phyloP scores from a whole-genome alignment of 2,888 invertebrate species.

The Cryptus armator region DNA sequence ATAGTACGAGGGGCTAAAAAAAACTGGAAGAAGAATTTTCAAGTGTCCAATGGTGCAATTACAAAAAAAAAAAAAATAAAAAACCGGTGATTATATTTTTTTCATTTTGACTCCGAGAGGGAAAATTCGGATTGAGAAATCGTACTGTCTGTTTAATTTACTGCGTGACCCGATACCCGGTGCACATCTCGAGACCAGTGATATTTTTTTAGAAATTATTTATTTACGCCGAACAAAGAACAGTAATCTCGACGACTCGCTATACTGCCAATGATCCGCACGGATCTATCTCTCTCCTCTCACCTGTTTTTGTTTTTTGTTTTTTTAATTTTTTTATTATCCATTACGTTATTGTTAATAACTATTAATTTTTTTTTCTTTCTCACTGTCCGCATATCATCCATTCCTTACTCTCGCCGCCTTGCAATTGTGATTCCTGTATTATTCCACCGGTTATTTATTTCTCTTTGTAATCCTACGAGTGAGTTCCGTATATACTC shows the following conservation, averaged over 20 bases:
- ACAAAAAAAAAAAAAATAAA: background rate
- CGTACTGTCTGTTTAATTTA: conserved; percentile 64
- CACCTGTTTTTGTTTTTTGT: conserved; percentile 68
- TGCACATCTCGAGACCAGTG: conserved; percentile 82
- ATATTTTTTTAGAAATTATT: conserved; percentile 84
- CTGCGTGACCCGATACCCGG: conserved; percentile 70
- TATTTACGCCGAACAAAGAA: conserved; percentile 81
- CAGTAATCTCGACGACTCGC: conserved; percentile 79
- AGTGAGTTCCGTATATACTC: conserved; percentile 66
- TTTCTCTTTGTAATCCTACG: conserved; percentile 67
- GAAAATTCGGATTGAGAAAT: conserved; percentile 24
- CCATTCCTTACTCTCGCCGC: conserved; percentile 64
- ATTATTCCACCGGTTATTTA: conserved; percentile 73
- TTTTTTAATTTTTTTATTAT: conserved; percentile 61
- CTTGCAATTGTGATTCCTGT: conserved; percentile 72
- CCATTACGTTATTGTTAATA: conserved; percentile 41
- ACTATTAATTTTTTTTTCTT: conserved; percentile 50
- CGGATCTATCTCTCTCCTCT: conserved; percentile 74
- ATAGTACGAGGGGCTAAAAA: conserved; percentile 27
- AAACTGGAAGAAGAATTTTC: background rate
- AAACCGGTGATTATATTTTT: background rate
- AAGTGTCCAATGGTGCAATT: conserved; percentile 6
- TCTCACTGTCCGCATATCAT: conserved; percentile 46
- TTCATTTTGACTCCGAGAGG: background rate
- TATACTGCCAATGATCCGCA: conserved; percentile 82